Evolutionary conservation across 2,888 invertebrate species (phyloP).

Genomic region (Tortricodes alternella): DNA sequence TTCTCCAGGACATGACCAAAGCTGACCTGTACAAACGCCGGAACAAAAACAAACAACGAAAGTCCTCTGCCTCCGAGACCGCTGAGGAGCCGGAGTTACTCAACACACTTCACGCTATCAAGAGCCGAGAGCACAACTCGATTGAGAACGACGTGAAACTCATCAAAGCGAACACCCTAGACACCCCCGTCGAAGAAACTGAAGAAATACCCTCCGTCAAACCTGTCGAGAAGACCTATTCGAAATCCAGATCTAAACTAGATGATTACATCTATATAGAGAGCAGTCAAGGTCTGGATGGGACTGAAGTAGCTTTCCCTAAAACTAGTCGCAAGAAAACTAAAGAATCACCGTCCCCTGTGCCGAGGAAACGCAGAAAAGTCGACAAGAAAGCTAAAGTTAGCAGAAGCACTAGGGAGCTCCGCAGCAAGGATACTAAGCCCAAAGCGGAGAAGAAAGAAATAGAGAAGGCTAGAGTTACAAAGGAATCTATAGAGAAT

Average conservation of each 20-base stretch:
- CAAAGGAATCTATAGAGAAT: slow-evolving; percentile 75
- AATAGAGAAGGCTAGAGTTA: slow-evolving; percentile 49
- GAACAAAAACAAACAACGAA: slow-evolving; percentile 67
- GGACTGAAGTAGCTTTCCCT: slow-evolving; percentile 63
- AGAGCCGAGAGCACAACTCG: slow-evolving; percentile 65
- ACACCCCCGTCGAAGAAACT: slow-evolving; percentile 54
- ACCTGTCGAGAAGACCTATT: slow-evolving; percentile 72
- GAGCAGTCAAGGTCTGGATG: slow-evolving; percentile 66
- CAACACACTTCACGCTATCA: slow-evolving; percentile 62
- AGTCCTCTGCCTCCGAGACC: slow-evolving; percentile 56
- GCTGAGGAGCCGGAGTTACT: slow-evolving; percentile 49
- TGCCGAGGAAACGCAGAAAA: slow-evolving; percentile 70
- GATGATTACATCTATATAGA: slow-evolving; percentile 75
- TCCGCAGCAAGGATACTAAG: slow-evolving; percentile 43
- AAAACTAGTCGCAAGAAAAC: slow-evolving; percentile 58
- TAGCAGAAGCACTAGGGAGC: slow-evolving; percentile 43
- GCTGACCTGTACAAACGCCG: slow-evolving; percentile 75
- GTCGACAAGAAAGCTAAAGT: slow-evolving; percentile 50
- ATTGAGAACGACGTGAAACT: slow-evolving; percentile 72
- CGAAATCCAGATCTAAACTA: slow-evolving; percentile 65
- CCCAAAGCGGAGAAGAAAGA: slow-evolving; percentile 37
- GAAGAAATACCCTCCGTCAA: slow-evolving; percentile 66
- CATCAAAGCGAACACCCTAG: slow-evolving; percentile 65
- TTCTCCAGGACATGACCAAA: slow-evolving; percentile 73
- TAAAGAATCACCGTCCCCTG: slow-evolving; percentile 54